Conservation (phyloP, 2,113 vertebrate species). For the Pogona vitticeps region DNA sequence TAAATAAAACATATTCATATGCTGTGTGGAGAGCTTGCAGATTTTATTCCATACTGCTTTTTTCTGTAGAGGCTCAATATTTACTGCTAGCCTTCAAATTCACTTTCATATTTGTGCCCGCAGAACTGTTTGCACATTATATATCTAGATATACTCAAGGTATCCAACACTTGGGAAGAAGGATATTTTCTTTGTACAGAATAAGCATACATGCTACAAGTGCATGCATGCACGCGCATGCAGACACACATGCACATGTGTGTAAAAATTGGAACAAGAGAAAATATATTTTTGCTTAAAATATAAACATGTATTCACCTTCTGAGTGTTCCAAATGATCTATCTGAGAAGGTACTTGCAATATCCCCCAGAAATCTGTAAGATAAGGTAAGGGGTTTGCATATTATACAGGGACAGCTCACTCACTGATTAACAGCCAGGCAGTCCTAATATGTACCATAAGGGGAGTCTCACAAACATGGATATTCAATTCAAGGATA, state of each 20-base stretch:
- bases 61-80: slow-evolving; percentile 39
- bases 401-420: not conserved
- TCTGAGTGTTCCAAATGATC: not conserved
- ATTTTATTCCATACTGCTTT: slow-evolving; percentile 13
- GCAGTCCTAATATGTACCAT: not conserved
- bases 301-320: not conserved
- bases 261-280: not conserved
- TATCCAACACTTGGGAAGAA: not conserved
- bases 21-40: slow-evolving; percentile 14
- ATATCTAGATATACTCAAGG: not conserved
- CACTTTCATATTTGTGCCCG: slow-evolving; percentile 9
- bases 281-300: not conserved
- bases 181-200: not conserved
- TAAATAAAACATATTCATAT: slow-evolving; percentile 29
- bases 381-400: not conserved
- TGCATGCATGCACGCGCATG: slow-evolving; percentile 10
- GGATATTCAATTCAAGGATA: not conserved
- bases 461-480: not conserved
- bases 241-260: too few relatives aligned
- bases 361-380: not conserved
- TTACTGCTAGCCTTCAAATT: slow-evolving; percentile 33
- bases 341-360: not conserved
- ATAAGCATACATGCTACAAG: not conserved
- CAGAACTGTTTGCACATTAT: not conserved
- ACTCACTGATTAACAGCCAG: not conserved